Base-by-base conservation (phyloP, 2,113 vertebrate genomes). In the Hippocampus comes region DNA sequence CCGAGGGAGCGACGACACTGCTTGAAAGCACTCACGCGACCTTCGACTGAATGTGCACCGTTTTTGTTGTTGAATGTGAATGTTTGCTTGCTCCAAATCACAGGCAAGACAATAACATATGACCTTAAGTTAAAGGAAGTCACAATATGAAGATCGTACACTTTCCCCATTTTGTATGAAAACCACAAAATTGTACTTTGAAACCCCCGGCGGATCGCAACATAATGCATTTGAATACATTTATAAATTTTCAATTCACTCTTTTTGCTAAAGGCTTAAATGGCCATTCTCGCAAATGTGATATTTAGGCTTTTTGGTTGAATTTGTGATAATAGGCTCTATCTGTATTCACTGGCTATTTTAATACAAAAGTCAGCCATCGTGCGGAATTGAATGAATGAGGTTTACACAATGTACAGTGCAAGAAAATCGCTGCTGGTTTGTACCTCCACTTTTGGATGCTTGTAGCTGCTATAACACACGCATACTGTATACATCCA, bases 311-410 rank as follows among this genome's bases (percentile, higher is more conserved):
- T 78, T 73, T 67, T 43, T 43, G 20, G n/a, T 41, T 60, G 48
- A 56, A 76, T 78, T 85, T 84, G 68, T 84, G 83, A 82, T 76
- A 63, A 73, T 82, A 77, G 85, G 71, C 78, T 86, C 79, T 83
- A 79, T 89, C 87, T 78, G 80, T 87, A 82, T 82, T 82, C 76
- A 81, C 82, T 76, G 81, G 82, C 80, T 87, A 78, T 87, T 88
- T 89, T 88, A 85, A 77, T 86, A 90, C 75, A 38, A 83, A 84
- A 84, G 68, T 81, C 78, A 84, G 82, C 76, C 82, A 88, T 89
- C 88, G 86, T 80, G 80, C 77, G 88, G 84, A 87, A 72, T 82
- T 89, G 89, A 84, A 89, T 79, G 88, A 82, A 84, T 70, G 59
- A 81, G 70, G 72, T 73, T 72, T 81, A 69, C 60, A 78, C 43